Percentiles rank a stretch among this genome's conserved stretches.
phyloP scores from a whole-genome alignment of 2,797 vertebrate species.

The Scomberomorus guttatus region DNA sequence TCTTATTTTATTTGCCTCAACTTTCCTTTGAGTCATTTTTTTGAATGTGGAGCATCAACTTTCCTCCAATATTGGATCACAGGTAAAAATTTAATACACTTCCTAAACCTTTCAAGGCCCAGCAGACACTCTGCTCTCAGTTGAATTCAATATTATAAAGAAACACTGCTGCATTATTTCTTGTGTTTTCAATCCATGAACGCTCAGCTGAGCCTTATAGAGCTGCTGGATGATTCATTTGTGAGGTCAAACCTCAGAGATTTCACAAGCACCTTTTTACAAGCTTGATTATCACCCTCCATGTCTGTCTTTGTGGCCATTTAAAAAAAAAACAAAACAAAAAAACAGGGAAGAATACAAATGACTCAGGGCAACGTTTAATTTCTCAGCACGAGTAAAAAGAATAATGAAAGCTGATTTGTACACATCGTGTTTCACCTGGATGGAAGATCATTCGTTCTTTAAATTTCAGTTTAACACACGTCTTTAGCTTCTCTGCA shows the following conservation, averaged over 20 bases:
- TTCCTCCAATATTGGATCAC: background rate
- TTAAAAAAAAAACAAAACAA: too few species aligned
- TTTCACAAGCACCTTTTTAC: background rate
- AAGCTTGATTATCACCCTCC: slow-evolving; percentile 6
- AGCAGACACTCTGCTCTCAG: background rate
- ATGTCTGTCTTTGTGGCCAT: background rate
- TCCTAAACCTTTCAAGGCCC: background rate
- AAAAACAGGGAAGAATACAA: background rate
- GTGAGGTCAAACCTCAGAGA: background rate
- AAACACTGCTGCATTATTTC: background rate
- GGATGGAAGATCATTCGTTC: slow-evolving; percentile 19
- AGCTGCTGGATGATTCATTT: slow-evolving; percentile 8
- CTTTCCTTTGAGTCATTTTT: too few species aligned
- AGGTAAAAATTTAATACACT: too few species aligned
- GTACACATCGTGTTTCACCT: background rate
- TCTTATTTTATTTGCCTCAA: too few species aligned
- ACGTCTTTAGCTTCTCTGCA: background rate
- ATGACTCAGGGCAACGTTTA: background rate
- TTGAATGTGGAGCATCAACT: background rate
- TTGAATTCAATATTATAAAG: background rate
- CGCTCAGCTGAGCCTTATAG: slow-evolving; percentile 4
- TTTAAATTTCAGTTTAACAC: background rate
- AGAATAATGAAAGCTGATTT: slow-evolving; percentile 15
- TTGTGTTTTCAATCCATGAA: background rate
- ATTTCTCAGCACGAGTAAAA: background rate